Percentiles rank a stretch among this genome's conserved stretches.
Evolutionary conservation across 1,140 invertebrate species (phyloP).

Genomic region (Tetramorium simillimum): DNA sequence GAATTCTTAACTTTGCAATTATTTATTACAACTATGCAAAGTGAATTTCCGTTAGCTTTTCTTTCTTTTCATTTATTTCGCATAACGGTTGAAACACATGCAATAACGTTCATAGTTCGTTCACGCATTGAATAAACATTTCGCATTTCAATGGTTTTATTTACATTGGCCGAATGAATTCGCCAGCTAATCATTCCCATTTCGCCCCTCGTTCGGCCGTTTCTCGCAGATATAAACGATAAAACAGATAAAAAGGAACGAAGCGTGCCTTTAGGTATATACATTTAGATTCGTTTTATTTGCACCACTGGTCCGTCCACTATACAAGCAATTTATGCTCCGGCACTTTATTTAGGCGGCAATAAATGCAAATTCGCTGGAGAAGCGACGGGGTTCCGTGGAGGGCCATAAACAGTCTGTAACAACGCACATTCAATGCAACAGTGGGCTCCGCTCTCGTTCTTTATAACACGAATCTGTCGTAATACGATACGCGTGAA

Average conservation of each 20-base stretch:
- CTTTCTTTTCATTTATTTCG: not conserved
- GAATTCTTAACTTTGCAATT: not conserved
- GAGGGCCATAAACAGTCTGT: conserved; percentile 34
- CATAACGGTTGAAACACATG: not conserved
- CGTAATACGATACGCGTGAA: conserved; percentile 34
- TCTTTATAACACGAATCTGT: conserved; percentile 18
- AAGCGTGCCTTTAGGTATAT: not conserved
- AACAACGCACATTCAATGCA: conserved; percentile 38
- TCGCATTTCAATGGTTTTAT: not conserved
- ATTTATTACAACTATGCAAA: not conserved
- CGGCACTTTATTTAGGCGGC: conserved; percentile 57
- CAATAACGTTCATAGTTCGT: not conserved
- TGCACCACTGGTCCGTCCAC: not conserved
- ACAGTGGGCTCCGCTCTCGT: not conserved
- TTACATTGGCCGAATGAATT: not conserved
- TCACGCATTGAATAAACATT: not conserved
- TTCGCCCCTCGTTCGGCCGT: not conserved
- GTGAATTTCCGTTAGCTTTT: not conserved
- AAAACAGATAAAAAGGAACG: not conserved
- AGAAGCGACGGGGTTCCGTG: conserved; percentile 4
- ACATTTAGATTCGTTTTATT: conserved; percentile 46
- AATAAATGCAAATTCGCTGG: conserved; percentile 56
- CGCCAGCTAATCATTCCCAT: not conserved
- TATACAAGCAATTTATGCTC: conserved; percentile 55
- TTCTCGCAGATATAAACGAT: not conserved